Base-by-base conservation (phyloP, 53 echinoderm and acorn worm genomes). In the Astropecten irregularis region DNA sequence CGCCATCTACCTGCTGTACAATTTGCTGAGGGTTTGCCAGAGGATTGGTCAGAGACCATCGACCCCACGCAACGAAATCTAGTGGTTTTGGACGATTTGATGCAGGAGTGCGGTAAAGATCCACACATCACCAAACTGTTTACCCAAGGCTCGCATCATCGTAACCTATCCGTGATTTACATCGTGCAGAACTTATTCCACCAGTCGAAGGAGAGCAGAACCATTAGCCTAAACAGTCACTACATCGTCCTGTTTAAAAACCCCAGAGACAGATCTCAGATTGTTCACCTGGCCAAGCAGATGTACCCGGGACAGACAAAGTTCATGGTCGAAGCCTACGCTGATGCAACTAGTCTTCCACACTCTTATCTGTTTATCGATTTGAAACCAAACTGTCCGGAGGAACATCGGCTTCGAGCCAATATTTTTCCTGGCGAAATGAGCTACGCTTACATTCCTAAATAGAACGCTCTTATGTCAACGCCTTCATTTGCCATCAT, bases 81-180 rank as follows among this genome's bases (percentile, higher is more conserved):
- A 38, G 69, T 93, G 6, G 69, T 90, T 30, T 47, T 93, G 1
- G 93, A 93, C 27, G 90, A 93, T 71, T 39, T 93, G 46, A 88
- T 91, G 93, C 82, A 36, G 42, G 42, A 42, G 42, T 42, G 42
- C 42, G 42, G 42, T 11, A 11, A 42, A 6, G 42, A 42, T 42
- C 53, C 85, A 27, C 29, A 73, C 51, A 69, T 95, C 23, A 69
- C 77, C 1, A 82, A 88, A 49, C 71, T 94, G 26, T 94, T 94
- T 76, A 91, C 88, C 11, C 81, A 91, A 86, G 91, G 81, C 1
- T 89, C 89, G 77, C 91, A 95, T 61, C 89, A 92, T 47, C 70
- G 71, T 10, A 90, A 87, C 38, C 81, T 90, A 4, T 82, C 88
- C 2, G 85, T 90, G 6, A 87, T 88, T 39, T 70, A 81, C 55